These are phyloP conservation scores for Chironomus tepperi DNA, from an alignment of 1,140 invertebrate species.

Conservation along the genomic window DNA sequence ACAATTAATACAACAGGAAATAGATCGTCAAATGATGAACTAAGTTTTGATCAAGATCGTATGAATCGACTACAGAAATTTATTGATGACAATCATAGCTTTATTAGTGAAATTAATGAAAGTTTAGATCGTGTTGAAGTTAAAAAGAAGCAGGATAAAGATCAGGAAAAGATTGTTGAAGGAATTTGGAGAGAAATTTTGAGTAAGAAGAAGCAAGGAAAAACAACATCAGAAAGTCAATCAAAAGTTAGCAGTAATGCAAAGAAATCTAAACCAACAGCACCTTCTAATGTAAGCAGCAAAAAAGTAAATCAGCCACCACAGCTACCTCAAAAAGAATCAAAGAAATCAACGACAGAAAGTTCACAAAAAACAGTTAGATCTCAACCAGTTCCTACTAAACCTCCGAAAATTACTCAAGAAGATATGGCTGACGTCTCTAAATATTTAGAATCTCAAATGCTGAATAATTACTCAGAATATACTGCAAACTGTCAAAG, in stretches of 20 bases:
- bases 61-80: slow-evolving; percentile 32
- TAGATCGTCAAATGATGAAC: background rate
- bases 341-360: background rate
- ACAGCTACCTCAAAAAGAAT: background rate
- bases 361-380: too few relatives aligned
- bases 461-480: slow-evolving; percentile 29
- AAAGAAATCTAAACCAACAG: background rate
- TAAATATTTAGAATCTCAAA: slow-evolving; percentile 15
- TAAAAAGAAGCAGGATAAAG: background rate
- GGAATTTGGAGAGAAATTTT: background rate
- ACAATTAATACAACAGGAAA: slow-evolving; percentile 33
- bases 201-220: background rate
- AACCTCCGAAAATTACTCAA: background rate
- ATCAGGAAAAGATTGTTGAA: background rate
- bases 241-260: background rate
- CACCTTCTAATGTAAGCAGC: background rate
- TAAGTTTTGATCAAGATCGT: slow-evolving; percentile 26
- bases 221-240: background rate
- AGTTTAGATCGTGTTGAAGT: slow-evolving; percentile 25
- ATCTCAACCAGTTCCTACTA: background rate
- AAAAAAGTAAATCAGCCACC: background rate
- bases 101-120: slow-evolving; percentile 34
- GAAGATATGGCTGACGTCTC: background rate
- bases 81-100: slow-evolving; percentile 35
- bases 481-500: slow-evolving; percentile 37